Evolutionary conservation across 1,140 invertebrate genomes (phyloP).

Genomic region (Macrosteles quadrilineatus): DNA sequence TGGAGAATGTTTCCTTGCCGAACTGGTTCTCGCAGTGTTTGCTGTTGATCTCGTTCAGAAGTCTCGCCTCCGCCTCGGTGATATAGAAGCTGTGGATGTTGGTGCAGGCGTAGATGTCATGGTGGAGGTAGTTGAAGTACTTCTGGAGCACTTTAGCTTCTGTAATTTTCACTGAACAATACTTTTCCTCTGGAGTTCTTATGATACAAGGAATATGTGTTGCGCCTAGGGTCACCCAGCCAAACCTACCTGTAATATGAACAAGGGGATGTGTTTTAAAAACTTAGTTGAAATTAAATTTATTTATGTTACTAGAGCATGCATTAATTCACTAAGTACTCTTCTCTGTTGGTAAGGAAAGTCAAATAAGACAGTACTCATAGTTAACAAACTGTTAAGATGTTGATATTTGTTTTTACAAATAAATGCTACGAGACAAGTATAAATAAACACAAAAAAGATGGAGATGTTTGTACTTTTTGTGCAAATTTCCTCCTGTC

Average conservation of each 20-base stretch:
- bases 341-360: no score
- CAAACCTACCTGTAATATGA: slow-evolving; percentile 68
- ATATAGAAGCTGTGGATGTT: slow-evolving; percentile 93
- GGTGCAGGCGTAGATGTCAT: slow-evolving; percentile 83
- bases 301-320: neutral
- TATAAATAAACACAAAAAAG: no score
- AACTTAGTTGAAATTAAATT: neutral
- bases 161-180: slow-evolving; percentile 88
- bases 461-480: no score
- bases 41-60: slow-evolving; percentile 91
- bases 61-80: slow-evolving; percentile 83
- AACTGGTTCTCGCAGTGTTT: slow-evolving; percentile 91
- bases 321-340: slow-evolving; percentile 15
- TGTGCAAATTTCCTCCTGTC: no score
- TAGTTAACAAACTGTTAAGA: no score
- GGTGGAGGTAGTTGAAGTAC: slow-evolving; percentile 77
- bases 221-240: slow-evolving; percentile 84
- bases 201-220: slow-evolving; percentile 86
- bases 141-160: slow-evolving; percentile 85
- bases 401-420: no score
- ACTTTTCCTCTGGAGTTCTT: slow-evolving; percentile 76
- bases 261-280: no score
- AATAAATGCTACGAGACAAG: no score
- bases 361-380: no score
- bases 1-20: slow-evolving; percentile 85